Evolutionary conservation across 2,888 invertebrate species (phyloP).

Genomic region (Rhamnusium bicolor): DNA sequence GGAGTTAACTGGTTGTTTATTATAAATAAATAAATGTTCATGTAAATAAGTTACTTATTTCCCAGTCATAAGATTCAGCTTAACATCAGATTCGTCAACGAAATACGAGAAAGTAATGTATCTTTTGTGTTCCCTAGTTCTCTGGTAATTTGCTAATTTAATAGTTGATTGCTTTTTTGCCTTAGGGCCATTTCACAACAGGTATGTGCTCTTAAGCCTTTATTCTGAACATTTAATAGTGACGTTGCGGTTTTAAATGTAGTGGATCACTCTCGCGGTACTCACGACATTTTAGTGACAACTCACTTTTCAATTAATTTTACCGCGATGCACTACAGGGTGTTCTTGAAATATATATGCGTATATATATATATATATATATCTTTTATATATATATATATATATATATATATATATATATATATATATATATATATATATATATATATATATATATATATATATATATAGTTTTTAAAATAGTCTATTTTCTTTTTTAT

Average conservation of each 20-base stretch:
- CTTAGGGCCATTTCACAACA: slow-evolving; percentile 1
- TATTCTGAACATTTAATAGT: slow-evolving; percentile 17
- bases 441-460: too few relatives aligned
- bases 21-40: background rate
- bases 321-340: slow-evolving; percentile 3
- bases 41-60: slow-evolving; percentile 15
- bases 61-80: background rate
- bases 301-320: slow-evolving; percentile 24
- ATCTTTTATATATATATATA: too few relatives aligned
- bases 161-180: slow-evolving; percentile 22
- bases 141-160: slow-evolving; percentile 19
- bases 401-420: too few relatives aligned
- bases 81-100: background rate
- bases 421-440: too few relatives aligned
- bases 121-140: slow-evolving; percentile 11
- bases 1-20: background rate
- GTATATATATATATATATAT: too few relatives aligned
- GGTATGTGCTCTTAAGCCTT: slow-evolving; percentile 18
- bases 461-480: too few relatives aligned
- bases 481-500: too few relatives aligned
- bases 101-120: background rate
- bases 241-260: slow-evolving; percentile 7
- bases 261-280: background rate
- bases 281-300: slow-evolving; percentile 14
- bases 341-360: too few relatives aligned